A percentile compares a stretch with the other conserved stretches of the same genome.
Evolutionary conservation across 2,113 vertebrate species (phyloP).

Genomic region (Pedionomus torquatus): DNA sequence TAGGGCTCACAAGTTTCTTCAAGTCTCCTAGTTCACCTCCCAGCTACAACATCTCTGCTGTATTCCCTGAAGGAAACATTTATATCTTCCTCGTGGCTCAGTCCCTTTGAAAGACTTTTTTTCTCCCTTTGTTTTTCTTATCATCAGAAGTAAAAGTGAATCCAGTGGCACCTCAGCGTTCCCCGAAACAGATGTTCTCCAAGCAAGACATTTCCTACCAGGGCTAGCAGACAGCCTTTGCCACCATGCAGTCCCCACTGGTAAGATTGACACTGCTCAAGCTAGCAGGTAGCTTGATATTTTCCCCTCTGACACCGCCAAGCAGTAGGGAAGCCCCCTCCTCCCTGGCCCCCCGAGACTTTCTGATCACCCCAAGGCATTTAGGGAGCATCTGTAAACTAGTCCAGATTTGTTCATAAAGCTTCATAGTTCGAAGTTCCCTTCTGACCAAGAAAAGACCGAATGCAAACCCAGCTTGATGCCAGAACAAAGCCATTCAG

Average conservation of each 20-base stretch:
- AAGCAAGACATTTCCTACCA: background rate
- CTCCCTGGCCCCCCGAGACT: rapidly evolving
- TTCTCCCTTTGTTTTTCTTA: background rate
- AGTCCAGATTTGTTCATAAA: background rate
- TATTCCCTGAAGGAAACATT: background rate
- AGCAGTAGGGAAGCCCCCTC: background rate
- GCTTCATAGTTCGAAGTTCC: background rate
- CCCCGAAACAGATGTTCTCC: rapidly evolving
- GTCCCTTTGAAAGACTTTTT: background rate
- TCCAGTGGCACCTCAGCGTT: background rate
- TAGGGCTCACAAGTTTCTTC: background rate
- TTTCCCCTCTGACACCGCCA: background rate
- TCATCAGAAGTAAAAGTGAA: background rate
- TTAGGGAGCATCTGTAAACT: background rate
- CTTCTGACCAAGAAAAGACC: background rate
- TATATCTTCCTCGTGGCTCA: background rate
- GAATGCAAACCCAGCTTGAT: background rate
- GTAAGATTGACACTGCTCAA: background rate
- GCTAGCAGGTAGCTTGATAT: background rate
- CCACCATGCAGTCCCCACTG: rapidly evolving
- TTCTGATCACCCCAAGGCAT: background rate
- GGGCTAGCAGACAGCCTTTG: background rate
- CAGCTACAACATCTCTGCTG: background rate
- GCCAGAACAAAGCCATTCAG: conserved; percentile 31
- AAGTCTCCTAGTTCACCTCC: background rate